A percentile compares a stretch with the other conserved stretches of the same genome.
Conservation (phyloP, 2,113 vertebrate species). For the Toxotes chatareus region DNA sequence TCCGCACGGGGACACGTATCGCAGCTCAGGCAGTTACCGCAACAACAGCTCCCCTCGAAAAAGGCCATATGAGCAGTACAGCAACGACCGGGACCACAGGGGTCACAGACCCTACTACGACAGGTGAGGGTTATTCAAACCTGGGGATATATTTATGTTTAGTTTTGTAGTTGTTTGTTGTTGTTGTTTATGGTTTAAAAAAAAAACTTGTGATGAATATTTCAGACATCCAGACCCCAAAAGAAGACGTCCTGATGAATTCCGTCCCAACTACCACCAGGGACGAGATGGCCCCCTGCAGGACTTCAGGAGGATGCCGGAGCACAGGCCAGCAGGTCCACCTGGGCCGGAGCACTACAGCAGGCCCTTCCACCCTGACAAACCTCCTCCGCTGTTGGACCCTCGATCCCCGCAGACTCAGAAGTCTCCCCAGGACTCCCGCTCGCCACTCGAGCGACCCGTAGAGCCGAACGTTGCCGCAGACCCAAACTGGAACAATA, state of each 20-base stretch:
- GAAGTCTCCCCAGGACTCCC: conserved; percentile 94
- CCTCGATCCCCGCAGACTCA: conserved; percentile 94
- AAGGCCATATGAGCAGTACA: conserved; percentile 93
- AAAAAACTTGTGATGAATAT: not conserved
- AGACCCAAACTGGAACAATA: conserved; percentile 93
- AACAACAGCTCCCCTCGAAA: conserved; percentile 91
- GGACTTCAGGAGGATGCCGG: conserved; percentile 94
- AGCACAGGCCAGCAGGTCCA: conserved; percentile 89
- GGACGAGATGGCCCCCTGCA: conserved; percentile 86
- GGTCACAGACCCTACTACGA: conserved; percentile 95
- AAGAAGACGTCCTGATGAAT: conserved; percentile 92
- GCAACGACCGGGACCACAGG: conserved; percentile 93
- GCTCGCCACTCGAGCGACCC: conserved; percentile 91
- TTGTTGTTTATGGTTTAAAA: not conserved
- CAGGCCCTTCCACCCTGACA: conserved; percentile 92
- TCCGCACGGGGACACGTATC: conserved; percentile 89
- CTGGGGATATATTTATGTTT: not conserved
- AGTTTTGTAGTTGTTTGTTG: not conserved
- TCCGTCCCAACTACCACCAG: conserved; percentile 90
- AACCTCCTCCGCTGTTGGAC: conserved; percentile 87
- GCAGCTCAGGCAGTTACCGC: conserved; percentile 91
- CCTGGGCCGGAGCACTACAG: conserved; percentile 92
- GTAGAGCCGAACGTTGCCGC: conserved; percentile 87
- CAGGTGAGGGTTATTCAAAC: conserved; percentile 82
- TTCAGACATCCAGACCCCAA: conserved; percentile 94